Evolutionary conservation across 2,113 vertebrate genomes (phyloP).

Genomic region (Raja brachyura): DNA sequence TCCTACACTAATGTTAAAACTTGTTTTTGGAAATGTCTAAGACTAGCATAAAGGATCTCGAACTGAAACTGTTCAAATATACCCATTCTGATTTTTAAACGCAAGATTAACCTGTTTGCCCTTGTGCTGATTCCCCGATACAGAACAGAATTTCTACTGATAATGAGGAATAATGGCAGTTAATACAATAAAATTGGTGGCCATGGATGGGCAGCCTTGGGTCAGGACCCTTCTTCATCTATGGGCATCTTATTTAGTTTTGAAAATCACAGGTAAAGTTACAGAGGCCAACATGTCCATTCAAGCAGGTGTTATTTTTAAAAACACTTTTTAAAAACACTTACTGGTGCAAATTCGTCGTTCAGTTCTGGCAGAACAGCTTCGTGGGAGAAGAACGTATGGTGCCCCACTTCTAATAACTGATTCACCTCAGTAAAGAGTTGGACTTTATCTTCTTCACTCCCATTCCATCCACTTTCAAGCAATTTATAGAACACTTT

Average conservation of each 20-base stretch:
- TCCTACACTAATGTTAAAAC: no score
- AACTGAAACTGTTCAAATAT: neutral
- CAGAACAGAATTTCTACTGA: neutral
- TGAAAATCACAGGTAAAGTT: neutral
- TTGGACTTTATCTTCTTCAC: slow-evolving; percentile 69
- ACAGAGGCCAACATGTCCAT: neutral
- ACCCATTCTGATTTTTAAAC: neutral
- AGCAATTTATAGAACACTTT: slow-evolving; percentile 70
- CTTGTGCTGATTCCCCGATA: neutral
- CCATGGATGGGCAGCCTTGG: no score
- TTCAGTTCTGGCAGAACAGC: slow-evolving; percentile 74
- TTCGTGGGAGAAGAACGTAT: slow-evolving; percentile 71
- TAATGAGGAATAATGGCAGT: neutral
- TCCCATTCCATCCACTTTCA: slow-evolving; percentile 75
- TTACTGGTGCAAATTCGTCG: slow-evolving; percentile 84
- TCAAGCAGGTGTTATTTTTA: neutral
- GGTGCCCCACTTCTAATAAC: slow-evolving; percentile 77
- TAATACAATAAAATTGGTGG: neutral
- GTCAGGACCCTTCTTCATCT: neutral
- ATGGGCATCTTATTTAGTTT: neutral
- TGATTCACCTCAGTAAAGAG: slow-evolving; percentile 75
- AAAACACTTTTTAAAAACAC: slow-evolving; percentile 36
- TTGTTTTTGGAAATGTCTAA: no score
- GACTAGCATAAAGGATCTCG: neutral
- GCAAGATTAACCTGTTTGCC: neutral